Evolutionary conservation across 2,113 vertebrate species (phyloP), one percentile per base, ranked within the genome.

Genomic region (Cyanistes caeruleus): DNA sequence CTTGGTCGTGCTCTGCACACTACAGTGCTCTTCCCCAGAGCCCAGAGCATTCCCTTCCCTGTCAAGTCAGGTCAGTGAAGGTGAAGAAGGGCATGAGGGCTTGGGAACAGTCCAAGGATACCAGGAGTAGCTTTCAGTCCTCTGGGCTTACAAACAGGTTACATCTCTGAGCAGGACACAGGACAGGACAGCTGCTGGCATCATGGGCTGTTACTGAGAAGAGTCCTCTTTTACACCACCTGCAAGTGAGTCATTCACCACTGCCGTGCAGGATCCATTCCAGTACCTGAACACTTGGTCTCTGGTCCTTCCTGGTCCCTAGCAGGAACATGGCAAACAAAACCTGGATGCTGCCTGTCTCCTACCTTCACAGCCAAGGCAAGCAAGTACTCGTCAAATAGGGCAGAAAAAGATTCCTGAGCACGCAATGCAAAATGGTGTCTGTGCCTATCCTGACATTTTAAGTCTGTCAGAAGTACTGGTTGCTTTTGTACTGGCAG

Each of bases 231-330:
- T 82, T 28, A 21, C 33, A 35, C 4, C 9, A 17, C 9, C 12
- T 28, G 10, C 0, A 6, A 3, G 0, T n/a, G 28, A 31, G 4
- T 39, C 2, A 2, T 46, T 89, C 73, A 46, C 6, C n/a, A 18
- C 15, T 52, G 44, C 18, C 22, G 8, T 41, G 60, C 49, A 58
- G 76, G 63, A 28, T 20, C 30, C n/a, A 21, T 83, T 67, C 62
- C 1, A 1, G 37, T 30, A 28, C 16, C 48, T 15, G 37, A 52
- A 10, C 4, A 0, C 41, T 20, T 31, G 9, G 6, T 73, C 53
- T 69, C 25, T 24, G 46, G 13, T 53, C 46, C n/a, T 73, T 60
- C 22, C 63, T 7, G 0, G 30, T 72, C 35, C 60, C 39, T 21
- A 28, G 31, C 27, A 55, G 24, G n/a, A 74, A 11, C 27, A 0